Base-by-base conservation (phyloP, 1,140 invertebrate genomes). In the Drosophila elegans region DNA sequence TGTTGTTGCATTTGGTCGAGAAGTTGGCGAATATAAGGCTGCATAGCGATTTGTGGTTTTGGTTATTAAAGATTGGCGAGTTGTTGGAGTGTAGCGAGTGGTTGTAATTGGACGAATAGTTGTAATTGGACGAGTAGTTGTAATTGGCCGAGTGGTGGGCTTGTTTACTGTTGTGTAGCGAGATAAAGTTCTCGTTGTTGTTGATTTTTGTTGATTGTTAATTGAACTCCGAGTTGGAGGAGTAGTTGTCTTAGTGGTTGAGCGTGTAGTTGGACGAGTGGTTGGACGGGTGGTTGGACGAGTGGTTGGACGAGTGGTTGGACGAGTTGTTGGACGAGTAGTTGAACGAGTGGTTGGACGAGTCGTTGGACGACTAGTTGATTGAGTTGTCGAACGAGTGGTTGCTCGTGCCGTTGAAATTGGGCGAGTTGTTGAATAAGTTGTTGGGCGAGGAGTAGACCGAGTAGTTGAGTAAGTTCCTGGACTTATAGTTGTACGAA, bases 111-210 rank as follows among this genome's bases (percentile, higher is more conserved):
- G 60, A 10, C 61, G 52, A 49, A 1, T 5, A 11, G 56, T 52
- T 41, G 66, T 57, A n/a, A 29, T 11, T 64, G 45, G 60, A 10
- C 61, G 52, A 49, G 3, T 5, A 11, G 56, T 52, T 41, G 66
- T 57, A n/a, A 29, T 34, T 11, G 63, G 38, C 0, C 67, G 48
- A 29, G 21, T 53, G 12, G 55, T 64, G 2, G 74, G 4, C 9
- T 56, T 61, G 11, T 25, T 73, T 64, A 45, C n/a, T 5, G 45
- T 41, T 11, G 25, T 3, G 29, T 32, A 3, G 29, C 29, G 29
- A 32, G 29, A 32, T 32, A 7, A 6, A n/a, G 55, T 13, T 16
- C 12, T 73, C 2, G 51, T 29, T 61, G 46, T 53, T 25, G 46
- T 39, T 25, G 41, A 12, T 9, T 45, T 36, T 54, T 11, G 36